phyloP scores from a whole-genome alignment of 2,113 vertebrate genomes.

The Tamias sibiricus region DNA sequence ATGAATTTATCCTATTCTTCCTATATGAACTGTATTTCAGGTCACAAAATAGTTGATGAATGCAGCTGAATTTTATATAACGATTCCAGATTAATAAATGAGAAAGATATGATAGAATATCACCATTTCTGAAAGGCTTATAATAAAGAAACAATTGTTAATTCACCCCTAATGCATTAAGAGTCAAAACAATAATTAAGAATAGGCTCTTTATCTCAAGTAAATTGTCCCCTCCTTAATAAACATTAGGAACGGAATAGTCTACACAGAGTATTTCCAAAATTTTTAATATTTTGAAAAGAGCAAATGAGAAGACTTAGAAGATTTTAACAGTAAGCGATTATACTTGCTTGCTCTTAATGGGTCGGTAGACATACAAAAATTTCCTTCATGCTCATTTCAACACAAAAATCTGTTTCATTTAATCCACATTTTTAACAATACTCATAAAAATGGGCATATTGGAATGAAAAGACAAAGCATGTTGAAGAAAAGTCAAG shows the following conservation, averaged over 20 bases:
- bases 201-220: not conserved
- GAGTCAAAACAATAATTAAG: not conserved
- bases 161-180: not conserved
- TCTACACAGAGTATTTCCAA: not conserved
- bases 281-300: not conserved
- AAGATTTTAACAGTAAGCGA: not conserved
- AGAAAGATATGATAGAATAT: not conserved
- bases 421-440: not conserved
- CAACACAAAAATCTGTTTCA: not conserved
- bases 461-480: not conserved
- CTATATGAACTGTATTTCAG: not conserved
- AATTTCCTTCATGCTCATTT: not conserved
- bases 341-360: not conserved
- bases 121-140: not conserved
- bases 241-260: not conserved
- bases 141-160: not conserved
- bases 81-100: not conserved
- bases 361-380: not conserved
- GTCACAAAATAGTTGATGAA: not conserved
- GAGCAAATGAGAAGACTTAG: not conserved
- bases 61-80: not conserved
- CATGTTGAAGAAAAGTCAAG: rapidly evolving
- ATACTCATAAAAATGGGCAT: not conserved
- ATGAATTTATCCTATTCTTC: not conserved
- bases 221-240: not conserved